Base-by-base conservation (phyloP, 30 jellyfish, hydroid and myxozoan genomes). In the Sanderia malayensis region DNA sequence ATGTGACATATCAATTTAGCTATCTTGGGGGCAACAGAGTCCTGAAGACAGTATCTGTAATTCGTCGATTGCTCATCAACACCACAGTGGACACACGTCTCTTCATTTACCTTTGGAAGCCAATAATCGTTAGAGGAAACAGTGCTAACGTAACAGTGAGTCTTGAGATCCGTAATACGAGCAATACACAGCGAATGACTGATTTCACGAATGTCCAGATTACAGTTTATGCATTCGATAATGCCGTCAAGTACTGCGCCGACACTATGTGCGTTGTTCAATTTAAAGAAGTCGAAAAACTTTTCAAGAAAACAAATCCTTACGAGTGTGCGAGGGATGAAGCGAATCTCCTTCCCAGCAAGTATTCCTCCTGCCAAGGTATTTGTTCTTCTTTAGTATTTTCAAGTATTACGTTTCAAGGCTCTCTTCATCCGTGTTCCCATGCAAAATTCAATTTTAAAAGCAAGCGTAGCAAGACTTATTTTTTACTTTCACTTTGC, bases 281-380 rank as follows among this genome's bases (percentile, higher is more conserved):
- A 31, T 78, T 64, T 37, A 26, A 28, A 27, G 69, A 4, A n/a
- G 29, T 13, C 21, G 74, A 41, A 17, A 6, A 30, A 26, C 0
- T n/a, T 4, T 21, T 63, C 67, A 0, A 73, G 73, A 21, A 78
- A 58, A 47, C 82, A 63, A 49, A 9, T 7, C 64, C 8, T 2
- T 49, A 49, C 15, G 89, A 78, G 52, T 78, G 89, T 29, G 55
- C 76, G 15, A 52, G 89, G 27, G 29, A 65, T 17, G 89, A 78
- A 21, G 49, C 25, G 44, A 49, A 1, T 41, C 73, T 67, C 29
- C 61, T 67, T 23, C 25, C 49, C 28, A 57, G 47, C 9, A 78
- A 78, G 26, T 78, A 78, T 27, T 30, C 46, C 2, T 28, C 75
- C 0, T 78, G 89, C 60, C 55, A 31, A 46, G 74, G 89, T 65